Percentiles rank a stretch among this genome's conserved stretches.
Conservation (phyloP, 2,113 vertebrate species). For the Sclerurus mexicanus region DNA sequence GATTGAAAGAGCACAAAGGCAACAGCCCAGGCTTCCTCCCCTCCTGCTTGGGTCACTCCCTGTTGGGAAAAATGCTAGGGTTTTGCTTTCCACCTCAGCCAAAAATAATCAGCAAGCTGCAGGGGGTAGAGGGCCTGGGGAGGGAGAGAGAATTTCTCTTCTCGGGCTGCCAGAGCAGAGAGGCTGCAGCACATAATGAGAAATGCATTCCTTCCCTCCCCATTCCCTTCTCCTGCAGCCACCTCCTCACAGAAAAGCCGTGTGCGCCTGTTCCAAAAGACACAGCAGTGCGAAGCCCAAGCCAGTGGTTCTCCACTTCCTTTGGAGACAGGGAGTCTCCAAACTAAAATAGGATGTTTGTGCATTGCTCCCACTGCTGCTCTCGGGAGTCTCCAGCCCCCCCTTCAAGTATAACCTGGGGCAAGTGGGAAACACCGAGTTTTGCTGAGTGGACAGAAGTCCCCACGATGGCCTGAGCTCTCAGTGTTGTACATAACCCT, state of each 20-base stretch:
- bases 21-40: background rate
- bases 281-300: background rate
- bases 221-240: background rate
- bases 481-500: background rate
- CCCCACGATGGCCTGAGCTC: background rate
- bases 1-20: background rate
- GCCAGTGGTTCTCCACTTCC: background rate
- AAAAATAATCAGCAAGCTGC: conserved; percentile 53
- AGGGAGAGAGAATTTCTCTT: background rate
- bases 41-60: background rate
- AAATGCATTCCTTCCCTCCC: background rate
- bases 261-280: conserved; percentile 2
- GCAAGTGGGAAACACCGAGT: background rate
- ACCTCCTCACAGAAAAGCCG: background rate
- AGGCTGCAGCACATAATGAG: conserved; percentile 1
- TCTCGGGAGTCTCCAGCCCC: background rate
- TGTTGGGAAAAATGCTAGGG: background rate
- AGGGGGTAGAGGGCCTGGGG: conserved; percentile 17
- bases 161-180: background rate
- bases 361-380: background rate
- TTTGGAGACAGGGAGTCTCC: background rate
- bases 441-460: background rate
- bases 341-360: background rate
- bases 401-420: background rate
- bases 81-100: conserved; percentile 44